Conservation (phyloP, 1,140 invertebrate species). For the Alviniconcha marisindica region DNA sequence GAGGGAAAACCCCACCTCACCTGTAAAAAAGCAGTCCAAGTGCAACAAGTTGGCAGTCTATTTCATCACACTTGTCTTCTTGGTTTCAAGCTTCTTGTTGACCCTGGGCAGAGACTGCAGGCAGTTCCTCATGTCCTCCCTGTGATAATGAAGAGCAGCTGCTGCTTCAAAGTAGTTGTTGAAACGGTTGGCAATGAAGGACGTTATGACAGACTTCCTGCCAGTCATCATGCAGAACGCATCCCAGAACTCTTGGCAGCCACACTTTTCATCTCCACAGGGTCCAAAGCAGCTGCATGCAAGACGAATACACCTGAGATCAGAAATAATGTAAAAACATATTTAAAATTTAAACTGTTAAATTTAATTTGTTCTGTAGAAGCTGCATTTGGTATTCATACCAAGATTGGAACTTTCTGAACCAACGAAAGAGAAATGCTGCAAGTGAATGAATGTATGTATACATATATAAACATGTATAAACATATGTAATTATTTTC, state of each 20-base stretch:
- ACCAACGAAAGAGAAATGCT: neutral
- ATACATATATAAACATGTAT: no score
- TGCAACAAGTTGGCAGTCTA: neutral
- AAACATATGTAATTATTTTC: no score
- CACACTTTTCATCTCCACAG: neutral
- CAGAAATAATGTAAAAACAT: no score
- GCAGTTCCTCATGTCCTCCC: neutral
- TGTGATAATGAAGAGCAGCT: neutral
- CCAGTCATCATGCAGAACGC: neutral
- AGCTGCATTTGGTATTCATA: neutral
- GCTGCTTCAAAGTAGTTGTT: neutral
- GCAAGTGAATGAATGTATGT: no score
- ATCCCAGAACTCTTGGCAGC: neutral
- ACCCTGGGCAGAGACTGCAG: neutral
- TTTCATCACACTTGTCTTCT: neutral
- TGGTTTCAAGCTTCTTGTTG: neutral
- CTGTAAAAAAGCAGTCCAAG: constrained; percentile 2
- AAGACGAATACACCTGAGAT: neutral
- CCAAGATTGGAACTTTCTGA: neutral
- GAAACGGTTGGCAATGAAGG: neutral
- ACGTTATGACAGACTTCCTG: neutral
- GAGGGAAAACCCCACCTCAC: no score
- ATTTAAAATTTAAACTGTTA: neutral
- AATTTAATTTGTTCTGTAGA: neutral
- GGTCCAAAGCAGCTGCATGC: neutral